Evolutionary conservation across 2,888 invertebrate genomes (phyloP).

Genomic region (Macrophya alboannulata): DNA sequence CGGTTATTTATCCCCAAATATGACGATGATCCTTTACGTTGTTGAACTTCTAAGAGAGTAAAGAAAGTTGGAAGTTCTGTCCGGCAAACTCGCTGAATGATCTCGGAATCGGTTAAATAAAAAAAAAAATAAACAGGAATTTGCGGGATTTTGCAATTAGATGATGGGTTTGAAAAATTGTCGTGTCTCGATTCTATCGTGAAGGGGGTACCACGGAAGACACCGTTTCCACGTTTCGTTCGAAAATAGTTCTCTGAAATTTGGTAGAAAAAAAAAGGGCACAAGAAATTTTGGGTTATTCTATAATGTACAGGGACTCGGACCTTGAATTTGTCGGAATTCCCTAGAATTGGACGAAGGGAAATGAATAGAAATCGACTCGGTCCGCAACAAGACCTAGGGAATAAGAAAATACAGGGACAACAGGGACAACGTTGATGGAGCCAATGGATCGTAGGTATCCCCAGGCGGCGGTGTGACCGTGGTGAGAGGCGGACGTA

Average conservation of each 20-base stretch:
- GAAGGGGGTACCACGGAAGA: no score
- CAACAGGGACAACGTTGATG: slow-evolving; percentile 37
- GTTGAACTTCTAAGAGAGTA: no score
- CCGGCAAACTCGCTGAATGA: neutral
- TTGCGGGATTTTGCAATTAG: no score
- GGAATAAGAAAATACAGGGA: slow-evolving; percentile 39
- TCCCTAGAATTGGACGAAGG: neutral
- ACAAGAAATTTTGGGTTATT: neutral
- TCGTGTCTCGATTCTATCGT: no score
- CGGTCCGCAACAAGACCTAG: neutral
- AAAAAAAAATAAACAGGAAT: neutral
- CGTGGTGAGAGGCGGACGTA: slow-evolving; percentile 29
- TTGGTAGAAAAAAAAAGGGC: neutral
- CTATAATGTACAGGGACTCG: neutral
- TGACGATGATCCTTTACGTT: no score
- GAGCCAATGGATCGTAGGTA: slow-evolving; percentile 45
- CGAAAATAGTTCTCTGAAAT: neutral
- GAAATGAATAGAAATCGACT: slow-evolving; percentile 44
- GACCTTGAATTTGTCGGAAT: slow-evolving; percentile 11
- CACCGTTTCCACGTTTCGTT: neutral
- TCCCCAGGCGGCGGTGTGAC: slow-evolving; percentile 35
- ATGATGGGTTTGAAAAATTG: neutral
- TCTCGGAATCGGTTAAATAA: no score
- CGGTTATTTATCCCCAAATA: no score
- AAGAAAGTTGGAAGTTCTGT: neutral